phyloP scores from a whole-genome alignment of 2,888 invertebrate genomes.

The Phragmatobia fuliginosa region DNA sequence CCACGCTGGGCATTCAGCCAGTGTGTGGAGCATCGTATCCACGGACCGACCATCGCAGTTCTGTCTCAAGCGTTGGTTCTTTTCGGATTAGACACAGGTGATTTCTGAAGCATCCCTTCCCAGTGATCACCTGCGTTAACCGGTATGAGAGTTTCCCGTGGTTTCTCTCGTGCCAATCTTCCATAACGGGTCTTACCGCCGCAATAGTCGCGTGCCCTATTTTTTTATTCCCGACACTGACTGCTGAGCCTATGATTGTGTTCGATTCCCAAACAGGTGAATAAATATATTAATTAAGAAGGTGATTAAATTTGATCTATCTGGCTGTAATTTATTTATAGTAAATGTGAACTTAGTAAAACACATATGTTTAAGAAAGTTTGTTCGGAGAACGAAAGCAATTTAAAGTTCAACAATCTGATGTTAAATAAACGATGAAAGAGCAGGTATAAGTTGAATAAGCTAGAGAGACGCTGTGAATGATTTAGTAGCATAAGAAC shows the following conservation, averaged over 20 bases:
- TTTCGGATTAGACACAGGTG: too few relatives aligned
- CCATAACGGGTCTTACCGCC: too few relatives aligned
- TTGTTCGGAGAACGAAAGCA: neutral
- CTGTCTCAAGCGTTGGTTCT: too few relatives aligned
- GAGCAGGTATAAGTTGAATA: neutral
- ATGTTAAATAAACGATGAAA: slow-evolving; percentile 3
- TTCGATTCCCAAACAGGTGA: neutral
- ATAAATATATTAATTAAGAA: neutral
- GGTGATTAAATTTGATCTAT: neutral
- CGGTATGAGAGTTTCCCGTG: too few relatives aligned
- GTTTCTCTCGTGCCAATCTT: too few relatives aligned
- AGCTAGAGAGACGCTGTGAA: neutral
- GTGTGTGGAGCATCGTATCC: too few relatives aligned
- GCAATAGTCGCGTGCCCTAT: too few relatives aligned
- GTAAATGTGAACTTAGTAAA: neutral
- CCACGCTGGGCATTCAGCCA: too few relatives aligned
- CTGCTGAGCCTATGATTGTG: neutral
- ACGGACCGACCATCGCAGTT: too few relatives aligned
- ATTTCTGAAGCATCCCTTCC: too few relatives aligned
- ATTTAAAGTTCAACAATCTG: slow-evolving; percentile 10
- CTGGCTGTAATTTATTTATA: neutral
- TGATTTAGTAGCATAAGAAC: neutral
- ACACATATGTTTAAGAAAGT: neutral
- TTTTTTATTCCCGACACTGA: neutral
- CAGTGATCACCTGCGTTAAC: too few relatives aligned